Base-by-base conservation (phyloP, 2,797 vertebrate genomes). In the Strix occidentalis region DNA sequence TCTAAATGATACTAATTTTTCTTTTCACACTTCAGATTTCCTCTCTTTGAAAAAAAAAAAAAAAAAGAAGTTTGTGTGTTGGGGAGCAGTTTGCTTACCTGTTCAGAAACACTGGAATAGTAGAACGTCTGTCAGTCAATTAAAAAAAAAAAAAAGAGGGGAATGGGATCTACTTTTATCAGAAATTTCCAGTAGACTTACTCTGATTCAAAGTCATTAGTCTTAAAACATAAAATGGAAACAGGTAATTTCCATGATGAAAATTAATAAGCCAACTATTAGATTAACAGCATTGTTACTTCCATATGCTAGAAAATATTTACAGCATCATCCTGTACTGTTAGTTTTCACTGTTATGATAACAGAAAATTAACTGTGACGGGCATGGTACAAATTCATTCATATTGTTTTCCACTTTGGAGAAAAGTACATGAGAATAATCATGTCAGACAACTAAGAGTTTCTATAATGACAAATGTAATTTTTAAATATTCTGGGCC, bases 1-100 rank as follows among this genome's bases (percentile, higher is more conserved):
- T 81, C 50, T 93, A 91, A 96, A 92, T 84, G 33, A 93, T 63
- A 87, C 43, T 69, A 78, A 80, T 96, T 96, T 96, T 96, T 94
- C 95, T 95, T 95, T 91, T 85, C 71, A 71, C 15, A 82, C 43
- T 74, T 87, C 57, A 83, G 35, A 78, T 91, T 93, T 70, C 24
- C 43, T 83, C 68, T 89, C 29, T 63, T 69, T 68, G 4, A 39
- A 54, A 82, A 50, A 58, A 48, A 20, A 4, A 2, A 25, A 9
- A 19, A 46, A 46, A 46, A 46, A 20, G n/a, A 45, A 43, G 41
- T n/a, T 43, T 43, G 43, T 43, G 16, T 43, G 15, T 26, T 3
- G 10, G 5, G 3, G 31, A 43, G 43, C 16, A 43, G n/a, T 48
- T 85, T 95, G 11, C 92, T 93, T 79, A 90, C 78, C 53, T 89